Base-by-base conservation (phyloP, 2,888 invertebrate species). In the Notocelia uddmanniana region DNA sequence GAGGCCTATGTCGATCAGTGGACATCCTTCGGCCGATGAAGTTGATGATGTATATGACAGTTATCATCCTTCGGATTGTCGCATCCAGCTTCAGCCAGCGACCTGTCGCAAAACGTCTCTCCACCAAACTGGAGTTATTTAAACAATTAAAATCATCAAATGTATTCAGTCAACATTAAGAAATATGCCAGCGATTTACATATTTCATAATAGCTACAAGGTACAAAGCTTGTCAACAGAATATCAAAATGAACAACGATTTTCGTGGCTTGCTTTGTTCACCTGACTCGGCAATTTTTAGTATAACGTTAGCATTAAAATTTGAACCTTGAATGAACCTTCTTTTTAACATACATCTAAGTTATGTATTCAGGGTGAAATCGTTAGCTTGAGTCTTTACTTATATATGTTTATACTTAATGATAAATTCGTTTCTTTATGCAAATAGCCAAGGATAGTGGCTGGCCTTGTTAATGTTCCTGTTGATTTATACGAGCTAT, bases 401-500 rank as follows among this genome's bases (percentile, higher is more conserved):
- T n/a, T 50, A 19, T 23, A 15, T 55, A 26, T 11, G 1, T 21
- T 10, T 52, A 21, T 55, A 41, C 41, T 54, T 55, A 26, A 15
- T 55, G 55, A 55, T 55, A 55, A 55, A 55, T 55, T 26, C 15
- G 26, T 23, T 55, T 23, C 23, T 54, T 54, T 55, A 55, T 55
- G 55, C 26, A 55, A 55, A 55, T 55, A 55, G 55, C 26, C 55
- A 55, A 26, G 55, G 55, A 55, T 55, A 55, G 55, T 55, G 55
- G 55, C 55, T 55, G 55, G 55, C 55, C 52, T 52, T 55, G 55
- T 58, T 68, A 58, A 58, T 48, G 57, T 34, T 31, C 26, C 26
- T 11, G 19, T 26, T 69, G 60, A 69, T 69, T 68, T 68, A 68
- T 60, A 52, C 54, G 19, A 60, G 52, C 60, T 60, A 68, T 59